Base-by-base conservation (phyloP, 2,888 invertebrate genomes). In the Cordylochernes scorpioides region DNA sequence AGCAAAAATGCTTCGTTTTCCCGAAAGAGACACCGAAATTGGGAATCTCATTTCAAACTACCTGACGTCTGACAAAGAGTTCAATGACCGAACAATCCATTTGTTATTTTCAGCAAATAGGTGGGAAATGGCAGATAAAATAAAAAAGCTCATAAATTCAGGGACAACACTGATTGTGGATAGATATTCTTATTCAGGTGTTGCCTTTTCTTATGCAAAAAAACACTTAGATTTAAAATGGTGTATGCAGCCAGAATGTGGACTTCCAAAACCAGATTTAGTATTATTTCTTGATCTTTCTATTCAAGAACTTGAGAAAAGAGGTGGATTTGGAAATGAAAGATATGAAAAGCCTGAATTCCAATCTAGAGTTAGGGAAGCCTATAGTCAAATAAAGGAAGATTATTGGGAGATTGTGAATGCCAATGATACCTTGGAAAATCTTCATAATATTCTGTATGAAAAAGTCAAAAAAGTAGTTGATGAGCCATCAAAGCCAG, bases 81-180 rank as follows among this genome's bases (percentile, higher is more conserved):
- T 82, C 15, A 60, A 69, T 17, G 75, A 84, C 47, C 70, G 80
- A 54, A 67, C 71, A 1, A 69, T 84, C 29, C 94, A 97, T 52
- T 57, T 91, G 2, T 53, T 97, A 13, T 97, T 97, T 54, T 68
- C 84, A 1, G 77, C 84, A 1, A 94, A 97, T 56, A 67, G 97
- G 33, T 91, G 91, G 88, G 88, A 91, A 53, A 58, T 61, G 34
- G 63, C 63, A 39, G 63, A 63, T 7, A 58, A 64, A 41, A 73
- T 94, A 42, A 57, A 62, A 17, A 52, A 63, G 15, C 49, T 60
- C 3, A 47, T 97, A 15, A 46, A 61, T 24, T 50, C 58, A 5
- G 94, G 94, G 5, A 67, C 61, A 1, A 77, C 72, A 2, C 48
- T 99, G 4, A 61, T 97, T 35, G 65, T 86, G 2, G 97, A 99